Evolutionary conservation across 2,888 invertebrate genomes (phyloP).

Genomic region (Cheilosia grossa): DNA sequence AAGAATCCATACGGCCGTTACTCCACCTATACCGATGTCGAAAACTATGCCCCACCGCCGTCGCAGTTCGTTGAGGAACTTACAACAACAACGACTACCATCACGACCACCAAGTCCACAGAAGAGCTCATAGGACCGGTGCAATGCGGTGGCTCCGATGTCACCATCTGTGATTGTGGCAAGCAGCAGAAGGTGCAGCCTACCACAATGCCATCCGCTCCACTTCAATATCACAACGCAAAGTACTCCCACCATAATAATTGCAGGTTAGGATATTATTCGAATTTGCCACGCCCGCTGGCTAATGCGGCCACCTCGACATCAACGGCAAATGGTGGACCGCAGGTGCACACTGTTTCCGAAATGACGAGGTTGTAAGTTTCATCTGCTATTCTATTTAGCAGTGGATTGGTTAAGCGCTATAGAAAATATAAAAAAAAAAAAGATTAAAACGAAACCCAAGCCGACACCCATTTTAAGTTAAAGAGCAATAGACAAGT

Average conservation of each 20-base stretch:
- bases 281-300: constrained; percentile 81
- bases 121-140: constrained; percentile 87
- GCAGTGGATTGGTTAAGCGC: background rate
- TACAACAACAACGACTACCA: constrained; percentile 84
- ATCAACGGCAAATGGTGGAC: constrained; percentile 67
- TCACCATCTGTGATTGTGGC: constrained; percentile 78
- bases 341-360: constrained; percentile 85
- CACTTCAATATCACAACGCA: constrained; percentile 77
- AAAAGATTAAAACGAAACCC: too few species aligned
- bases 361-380: constrained; percentile 88
- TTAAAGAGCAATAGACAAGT: too few species aligned
- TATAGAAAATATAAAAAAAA: background rate
- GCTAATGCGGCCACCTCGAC: constrained; percentile 80
- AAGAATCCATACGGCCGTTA: constrained; percentile 83
- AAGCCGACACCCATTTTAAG: too few species aligned
- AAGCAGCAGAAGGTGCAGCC: constrained; percentile 80
- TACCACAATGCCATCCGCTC: constrained; percentile 74
- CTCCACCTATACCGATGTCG: constrained; percentile 82
- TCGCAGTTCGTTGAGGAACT: constrained; percentile 83
- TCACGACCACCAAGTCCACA: constrained; percentile 90
- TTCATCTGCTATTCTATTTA: background rate
- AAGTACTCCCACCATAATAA: constrained; percentile 80
- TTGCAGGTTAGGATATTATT: constrained; percentile 82
- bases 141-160: constrained; percentile 80
- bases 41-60: constrained; percentile 83